Base-by-base conservation (phyloP, 2,113 vertebrate genomes). In the Balaenoptera acutorostrata region DNA sequence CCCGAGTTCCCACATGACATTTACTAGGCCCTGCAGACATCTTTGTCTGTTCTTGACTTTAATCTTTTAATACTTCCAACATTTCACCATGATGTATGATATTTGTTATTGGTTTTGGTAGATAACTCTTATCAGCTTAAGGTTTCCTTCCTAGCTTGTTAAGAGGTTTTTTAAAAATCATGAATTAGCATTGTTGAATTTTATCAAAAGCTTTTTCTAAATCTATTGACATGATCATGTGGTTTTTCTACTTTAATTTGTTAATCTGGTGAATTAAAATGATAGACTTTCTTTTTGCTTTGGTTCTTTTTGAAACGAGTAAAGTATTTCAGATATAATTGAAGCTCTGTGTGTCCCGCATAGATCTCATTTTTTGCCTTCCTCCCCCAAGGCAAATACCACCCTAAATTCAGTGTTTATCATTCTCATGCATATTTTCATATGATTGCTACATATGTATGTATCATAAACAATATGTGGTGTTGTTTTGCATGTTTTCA, bases 391-490 rank as follows among this genome's bases (percentile, higher is more conserved):
- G 77, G 85, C 90, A 95, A 91, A 95, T 41, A 83, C 82, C 89
- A 41, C 57, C 96, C 91, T 96, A 91, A 97, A 94, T 93, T 94
- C 92, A 86, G 84, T 93, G 90, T 95, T 97, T 96, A 90, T 81
- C 72, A 91, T 96, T 93, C 93, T 91, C 78, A 68, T 61, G 80
- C 88, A 89, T 97, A 93, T 96, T 97, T 97, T 88, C 81, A 75
- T 90, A 69, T 78, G 25, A n/a, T 95, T 72, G 72, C 95, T 95
- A 93, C 97, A 93, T 98, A 97, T 97, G 96, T 88, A 96, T 95
- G 88, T 44, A 88, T 93, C 96, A 55, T 97, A 97, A 97, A 97
- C 93, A 97, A 89, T 96, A 75, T 77, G 66, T 55, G 92, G 81
- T 91, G 77, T 27, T 97, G 96, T 86, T 94, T 36, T 91, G 90